Conservation (phyloP, 1,140 invertebrate species). For the Brachionus paranguensis region DNA sequence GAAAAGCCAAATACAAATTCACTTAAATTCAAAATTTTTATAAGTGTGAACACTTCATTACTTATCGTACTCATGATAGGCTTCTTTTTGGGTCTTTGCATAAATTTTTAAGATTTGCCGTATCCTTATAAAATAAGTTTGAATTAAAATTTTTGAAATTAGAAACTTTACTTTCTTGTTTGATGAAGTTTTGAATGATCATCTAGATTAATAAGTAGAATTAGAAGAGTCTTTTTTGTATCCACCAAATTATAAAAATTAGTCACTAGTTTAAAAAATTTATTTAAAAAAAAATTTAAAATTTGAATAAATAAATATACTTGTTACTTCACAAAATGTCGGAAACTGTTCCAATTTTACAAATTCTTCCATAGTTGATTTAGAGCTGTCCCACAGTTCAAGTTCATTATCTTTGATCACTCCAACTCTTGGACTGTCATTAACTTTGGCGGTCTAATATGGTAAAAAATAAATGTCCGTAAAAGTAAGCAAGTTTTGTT, state of each 20-base stretch:
- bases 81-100: background rate
- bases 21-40: background rate
- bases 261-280: background rate
- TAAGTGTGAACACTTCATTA: no score
- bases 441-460: background rate
- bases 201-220: background rate
- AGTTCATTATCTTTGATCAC: slow-evolving; percentile 30
- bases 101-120: slow-evolving; percentile 17
- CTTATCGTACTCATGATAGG: background rate
- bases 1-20: slow-evolving; percentile 16
- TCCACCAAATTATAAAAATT: slow-evolving; percentile 37
- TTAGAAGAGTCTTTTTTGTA: background rate
- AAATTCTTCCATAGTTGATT: slow-evolving; percentile 30
- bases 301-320: background rate
- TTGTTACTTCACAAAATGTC: slow-evolving; percentile 6
- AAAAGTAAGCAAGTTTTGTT: background rate
- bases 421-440: slow-evolving; percentile 7
- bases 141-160: background rate
- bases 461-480: background rate
- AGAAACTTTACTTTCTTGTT: background rate
- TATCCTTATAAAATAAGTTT: background rate
- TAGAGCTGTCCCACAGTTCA: background rate
- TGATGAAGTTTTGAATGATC: slow-evolving; percentile 17
- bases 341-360: slow-evolving; percentile 18
- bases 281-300: no score